Evolutionary conservation across 1,140 invertebrate genomes (phyloP).

Genomic region (Paracyclopina nana): DNA sequence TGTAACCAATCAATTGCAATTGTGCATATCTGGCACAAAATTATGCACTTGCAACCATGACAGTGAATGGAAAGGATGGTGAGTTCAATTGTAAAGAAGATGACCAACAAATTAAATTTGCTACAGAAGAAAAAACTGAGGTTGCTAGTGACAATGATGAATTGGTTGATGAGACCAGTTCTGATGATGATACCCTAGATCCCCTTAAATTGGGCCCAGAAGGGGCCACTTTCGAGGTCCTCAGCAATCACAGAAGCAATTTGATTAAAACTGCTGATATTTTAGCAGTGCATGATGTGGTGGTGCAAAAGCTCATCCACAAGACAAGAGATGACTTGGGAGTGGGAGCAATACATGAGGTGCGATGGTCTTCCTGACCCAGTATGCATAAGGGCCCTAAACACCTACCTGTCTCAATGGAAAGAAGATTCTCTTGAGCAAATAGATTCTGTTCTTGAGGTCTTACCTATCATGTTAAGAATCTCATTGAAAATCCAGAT

Average conservation of each 20-base stretch:
- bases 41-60: no score
- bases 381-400: neutral
- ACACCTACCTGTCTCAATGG: conserved; percentile 8
- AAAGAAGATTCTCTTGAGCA: neutral
- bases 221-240: no score
- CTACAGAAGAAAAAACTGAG: no score
- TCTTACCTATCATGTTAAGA: conserved; percentile 12
- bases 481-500: conserved; percentile 12
- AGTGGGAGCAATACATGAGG: conserved; percentile 9
- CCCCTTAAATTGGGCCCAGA: no score
- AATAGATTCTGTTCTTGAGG: conserved; percentile 5
- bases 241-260: neutral
- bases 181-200: no score
- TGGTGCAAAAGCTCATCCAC: neutral
- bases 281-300: neutral
- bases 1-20: no score
- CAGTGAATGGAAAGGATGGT: no score
- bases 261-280: neutral
- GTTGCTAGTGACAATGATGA: no score
- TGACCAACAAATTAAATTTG: no score
- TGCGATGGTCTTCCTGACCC: conserved; percentile 15
- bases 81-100: no score
- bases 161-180: no score
- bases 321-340: conserved; percentile 8
- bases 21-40: no score